Evolutionary conservation across 2,888 invertebrate species (phyloP), one percentile per base, ranked within the genome.

Genomic region (Allophyes oxyacanthae): DNA sequence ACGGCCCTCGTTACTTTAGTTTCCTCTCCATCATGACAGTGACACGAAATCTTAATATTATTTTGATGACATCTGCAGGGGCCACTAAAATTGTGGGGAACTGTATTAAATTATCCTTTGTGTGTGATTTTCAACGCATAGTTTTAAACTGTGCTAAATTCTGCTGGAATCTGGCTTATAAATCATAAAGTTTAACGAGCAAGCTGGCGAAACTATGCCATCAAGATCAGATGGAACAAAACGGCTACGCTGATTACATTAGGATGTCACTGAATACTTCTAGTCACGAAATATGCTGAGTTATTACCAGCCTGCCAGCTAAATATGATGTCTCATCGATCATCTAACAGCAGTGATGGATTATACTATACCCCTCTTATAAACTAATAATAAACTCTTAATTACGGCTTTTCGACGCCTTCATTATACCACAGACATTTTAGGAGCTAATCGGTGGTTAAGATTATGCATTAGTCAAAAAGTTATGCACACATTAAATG

Each of bases 281-380:
- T 59, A 42, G 64, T 61, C 48, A 54, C 54, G 51, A 64, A 62
- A 68, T 65, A 62, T 56, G 42, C 10, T 26, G 34, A 50, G 54
- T 57, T 61, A 72, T 72, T 51, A 43, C 10, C 20, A 37, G 64
- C 40, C 14, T 42, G 30, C 25, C 44, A 25, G 42, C 42, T 55
- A 57, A 64, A 62, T 50, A 55, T 37, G 52, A 50, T 55, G 42
- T 62, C 60, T 43, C 61, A 76, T 76, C 78, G 75, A 77, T 77
- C 75, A 72, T 72, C 46, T 37, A 40, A 59, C 56, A 52, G 42
- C 48, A 44, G 46, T 81, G 78, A 81, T 77, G 74, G 78, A 82
- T 83, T 73, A 66, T 64, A 50, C 54, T 57, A 60, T 75, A 64
- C 59, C 50, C n/a, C n/a, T n/a, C n/a, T n/a, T n/a, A n/a, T n/a